Percentiles rank a stretch among this genome's conserved stretches.
phyloP scores from a whole-genome alignment of 2,888 invertebrate genomes.

The Noctua comes region DNA sequence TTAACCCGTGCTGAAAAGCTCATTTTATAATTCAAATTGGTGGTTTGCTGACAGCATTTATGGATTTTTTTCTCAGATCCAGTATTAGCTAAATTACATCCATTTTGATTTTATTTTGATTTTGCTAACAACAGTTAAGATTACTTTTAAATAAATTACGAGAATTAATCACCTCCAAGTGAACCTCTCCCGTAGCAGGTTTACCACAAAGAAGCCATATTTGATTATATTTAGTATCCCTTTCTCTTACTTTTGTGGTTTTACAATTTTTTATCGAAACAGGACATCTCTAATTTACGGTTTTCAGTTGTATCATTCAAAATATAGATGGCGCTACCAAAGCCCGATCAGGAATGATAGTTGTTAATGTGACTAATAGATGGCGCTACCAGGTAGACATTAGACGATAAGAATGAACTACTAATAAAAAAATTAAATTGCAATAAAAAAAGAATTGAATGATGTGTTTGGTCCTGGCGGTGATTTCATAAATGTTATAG shows the following conservation, averaged over 20 bases:
- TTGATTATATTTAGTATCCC: too few species aligned
- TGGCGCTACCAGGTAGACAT: conserved; percentile 1
- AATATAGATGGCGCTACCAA: conserved; percentile 26
- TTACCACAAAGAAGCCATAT: too few species aligned
- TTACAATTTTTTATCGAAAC: not conserved
- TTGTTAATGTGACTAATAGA: not conserved
- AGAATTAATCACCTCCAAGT: not conserved
- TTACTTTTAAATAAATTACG: too few species aligned
- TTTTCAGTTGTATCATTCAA: not conserved
- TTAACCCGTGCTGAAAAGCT: too few species aligned
- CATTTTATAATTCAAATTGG: too few species aligned
- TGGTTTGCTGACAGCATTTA: too few species aligned
- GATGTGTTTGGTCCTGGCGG: not conserved
- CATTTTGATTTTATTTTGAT: too few species aligned
- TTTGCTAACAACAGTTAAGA: too few species aligned
- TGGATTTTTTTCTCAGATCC: too few species aligned
- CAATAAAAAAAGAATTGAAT: not conserved
- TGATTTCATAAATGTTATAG: not conserved
- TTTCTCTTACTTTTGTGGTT: not conserved
- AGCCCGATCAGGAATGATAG: not conserved
- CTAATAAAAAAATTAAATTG: not conserved
- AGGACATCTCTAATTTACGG: conserved; percentile 17
- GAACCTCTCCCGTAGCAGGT: not conserved
- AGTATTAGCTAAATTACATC: too few species aligned
- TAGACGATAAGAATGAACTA: not conserved